Evolutionary conservation across 64 coral and sea anemone genomes (phyloP).

Genomic region (Trachythela sp.): DNA sequence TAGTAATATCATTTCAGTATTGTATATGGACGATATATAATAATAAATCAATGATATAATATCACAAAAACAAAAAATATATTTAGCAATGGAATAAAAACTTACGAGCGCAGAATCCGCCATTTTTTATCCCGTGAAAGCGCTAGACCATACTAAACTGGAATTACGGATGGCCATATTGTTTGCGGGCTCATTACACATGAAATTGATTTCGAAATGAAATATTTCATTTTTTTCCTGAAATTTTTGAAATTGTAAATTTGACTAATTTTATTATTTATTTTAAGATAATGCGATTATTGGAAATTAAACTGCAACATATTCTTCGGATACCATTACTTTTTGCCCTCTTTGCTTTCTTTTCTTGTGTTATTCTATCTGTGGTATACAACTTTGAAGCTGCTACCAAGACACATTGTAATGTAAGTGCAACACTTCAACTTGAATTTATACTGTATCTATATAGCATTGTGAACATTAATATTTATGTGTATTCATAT

Average conservation of each 20-base stretch:
- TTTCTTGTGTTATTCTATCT: not conserved
- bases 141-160: not conserved
- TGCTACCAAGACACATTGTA: slow-evolving; percentile 11
- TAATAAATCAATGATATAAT: no score
- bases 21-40: no score
- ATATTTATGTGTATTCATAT: no score
- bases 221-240: not conserved
- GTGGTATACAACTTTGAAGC: not conserved
- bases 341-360: not conserved
- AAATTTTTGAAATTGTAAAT: no score
- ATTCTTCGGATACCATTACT: not conserved
- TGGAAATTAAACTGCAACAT: not conserved
- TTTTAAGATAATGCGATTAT: slow-evolving; percentile 15
- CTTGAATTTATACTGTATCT: no score
- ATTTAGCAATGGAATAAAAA: no score
- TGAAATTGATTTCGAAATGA: not conserved
- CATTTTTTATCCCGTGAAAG: not conserved
- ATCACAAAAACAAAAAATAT: no score
- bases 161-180: not conserved
- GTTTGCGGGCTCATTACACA: not conserved
- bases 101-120: not conserved
- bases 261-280: not conserved
- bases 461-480: no score
- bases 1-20: no score
- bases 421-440: not conserved